Conservation (phyloP, 2,797 vertebrate species). For the Erpetoichthys calabaricus region DNA sequence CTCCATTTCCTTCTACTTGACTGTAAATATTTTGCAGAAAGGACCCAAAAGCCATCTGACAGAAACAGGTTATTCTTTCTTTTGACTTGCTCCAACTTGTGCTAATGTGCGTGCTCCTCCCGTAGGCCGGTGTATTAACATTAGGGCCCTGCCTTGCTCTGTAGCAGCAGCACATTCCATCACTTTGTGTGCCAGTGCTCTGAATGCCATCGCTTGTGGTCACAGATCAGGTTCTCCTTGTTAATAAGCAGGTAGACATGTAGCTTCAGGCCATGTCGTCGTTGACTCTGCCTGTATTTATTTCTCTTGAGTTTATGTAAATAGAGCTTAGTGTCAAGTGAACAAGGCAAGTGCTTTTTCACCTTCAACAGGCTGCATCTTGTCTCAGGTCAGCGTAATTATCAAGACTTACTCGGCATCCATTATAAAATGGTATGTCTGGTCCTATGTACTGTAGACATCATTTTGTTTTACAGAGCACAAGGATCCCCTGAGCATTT, state of each 20-base stretch:
- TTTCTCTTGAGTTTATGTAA: background rate
- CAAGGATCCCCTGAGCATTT: too few species aligned
- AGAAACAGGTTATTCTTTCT: constrained; percentile 14
- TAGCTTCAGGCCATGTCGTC: background rate
- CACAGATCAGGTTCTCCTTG: background rate
- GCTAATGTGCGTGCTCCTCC: background rate
- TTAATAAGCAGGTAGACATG: constrained; percentile 4
- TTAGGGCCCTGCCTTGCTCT: background rate
- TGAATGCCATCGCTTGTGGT: background rate
- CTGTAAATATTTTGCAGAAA: constrained; percentile 1
- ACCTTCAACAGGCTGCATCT: background rate
- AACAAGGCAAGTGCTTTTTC: constrained; percentile 1
- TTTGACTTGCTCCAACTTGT: constrained; percentile 11
- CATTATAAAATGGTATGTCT: too few species aligned
- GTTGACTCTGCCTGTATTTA: background rate
- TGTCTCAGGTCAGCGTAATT: background rate
- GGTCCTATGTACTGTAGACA: too few species aligned
- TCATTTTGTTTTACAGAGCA: too few species aligned
- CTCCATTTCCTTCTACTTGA: background rate
- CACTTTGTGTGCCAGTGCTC: constrained; percentile 16
- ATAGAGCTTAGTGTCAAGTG: background rate
- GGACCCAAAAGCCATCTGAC: constrained; percentile 13
- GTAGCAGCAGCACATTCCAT: constrained; percentile 34
- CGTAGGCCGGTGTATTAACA: background rate
- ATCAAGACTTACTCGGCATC: background rate